phyloP scores from a whole-genome alignment of 2,797 vertebrate species.

The Enteromius radiatus region DNA sequence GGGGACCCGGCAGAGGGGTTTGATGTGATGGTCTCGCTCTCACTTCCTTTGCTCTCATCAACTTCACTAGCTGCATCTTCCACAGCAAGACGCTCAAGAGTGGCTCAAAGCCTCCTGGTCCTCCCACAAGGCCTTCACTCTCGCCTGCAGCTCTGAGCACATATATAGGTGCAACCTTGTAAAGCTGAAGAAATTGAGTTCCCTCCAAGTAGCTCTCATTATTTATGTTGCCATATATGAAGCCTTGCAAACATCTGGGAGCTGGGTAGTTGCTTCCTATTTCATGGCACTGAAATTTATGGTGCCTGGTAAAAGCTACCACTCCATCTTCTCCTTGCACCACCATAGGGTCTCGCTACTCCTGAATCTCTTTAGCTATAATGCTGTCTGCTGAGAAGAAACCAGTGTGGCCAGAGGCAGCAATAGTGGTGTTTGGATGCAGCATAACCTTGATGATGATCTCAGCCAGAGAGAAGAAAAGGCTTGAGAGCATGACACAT shows the following conservation, averaged over 20 bases:
- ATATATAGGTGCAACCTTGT: constrained; percentile 47
- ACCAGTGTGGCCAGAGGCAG: constrained; percentile 34
- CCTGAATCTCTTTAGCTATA: constrained; percentile 6
- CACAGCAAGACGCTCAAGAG: constrained; percentile 30
- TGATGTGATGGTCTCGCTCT: constrained; percentile 52
- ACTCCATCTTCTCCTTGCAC: constrained; percentile 34
- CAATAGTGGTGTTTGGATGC: constrained; percentile 47
- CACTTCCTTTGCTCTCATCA: constrained; percentile 36
- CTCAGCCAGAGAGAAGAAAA: constrained; percentile 51
- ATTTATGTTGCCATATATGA: constrained; percentile 53
- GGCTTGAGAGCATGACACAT: neutral
- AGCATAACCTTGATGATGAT: constrained; percentile 22
- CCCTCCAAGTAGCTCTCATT: constrained; percentile 57
- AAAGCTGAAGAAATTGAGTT: constrained; percentile 56
- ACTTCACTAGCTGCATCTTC: constrained; percentile 51
- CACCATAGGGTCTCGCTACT: neutral
- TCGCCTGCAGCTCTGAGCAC: constrained; percentile 39
- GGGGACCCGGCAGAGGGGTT: constrained; percentile 44
- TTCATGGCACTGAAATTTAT: constrained; percentile 53
- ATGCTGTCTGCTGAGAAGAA: constrained; percentile 32
- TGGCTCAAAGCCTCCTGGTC: constrained; percentile 44
- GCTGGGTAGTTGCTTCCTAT: constrained; percentile 41
- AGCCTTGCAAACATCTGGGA: constrained; percentile 46
- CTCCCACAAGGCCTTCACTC: constrained; percentile 53
- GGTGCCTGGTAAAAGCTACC: constrained; percentile 41